Base-by-base conservation (phyloP, 2,888 invertebrate species). In the Lasioglossum leucozonium region DNA sequence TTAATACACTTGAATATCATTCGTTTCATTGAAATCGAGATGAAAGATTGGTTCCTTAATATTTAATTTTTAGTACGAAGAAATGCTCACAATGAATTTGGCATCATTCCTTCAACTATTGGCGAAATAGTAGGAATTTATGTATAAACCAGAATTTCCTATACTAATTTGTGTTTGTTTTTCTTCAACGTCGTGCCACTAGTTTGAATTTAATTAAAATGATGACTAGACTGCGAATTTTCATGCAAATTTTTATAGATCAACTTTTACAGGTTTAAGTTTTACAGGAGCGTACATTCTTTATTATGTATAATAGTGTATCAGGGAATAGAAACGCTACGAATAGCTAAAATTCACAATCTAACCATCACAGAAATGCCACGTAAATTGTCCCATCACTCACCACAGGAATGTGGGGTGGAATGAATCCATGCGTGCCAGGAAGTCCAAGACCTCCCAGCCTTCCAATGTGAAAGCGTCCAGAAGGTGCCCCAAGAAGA, bases 391-490 rank as follows among this genome's bases (percentile, higher is more conserved):
- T 40, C 2, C 2, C 18, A 13, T 10, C 37, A 65, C 79, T 74
- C 30, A 82, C 82, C 71, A 34, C 11, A 13, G 82, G 65, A 13
- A 51, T 13, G 22, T 42, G 22, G 4, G 30, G 30, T 22, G 71
- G 22, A 13, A 71, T 0, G 22, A 26, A n/a, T 2, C n/a, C 1
- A 8, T 44, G 47, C 18, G 42, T 0, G 22, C 47, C 62, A 0
- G 22, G 4, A 30, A 26, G 0, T 16, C 51, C 79, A 18, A 22
- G 16, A 22, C 26, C 44, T 4, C 69, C 71, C 4, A 55, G 8
- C 18, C 71, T 47, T 18, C 30, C 30, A 1, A 11, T 10, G 4
- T 47, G 6, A 1, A 72, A 8, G 16, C 42, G 74, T 26, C 34
- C 51, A 30, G 72, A 22, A 18, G 42, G 72, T 4, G 69, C 0